phyloP scores from a whole-genome alignment of 1,140 invertebrate genomes.

The Neodiprion lecontei region DNA sequence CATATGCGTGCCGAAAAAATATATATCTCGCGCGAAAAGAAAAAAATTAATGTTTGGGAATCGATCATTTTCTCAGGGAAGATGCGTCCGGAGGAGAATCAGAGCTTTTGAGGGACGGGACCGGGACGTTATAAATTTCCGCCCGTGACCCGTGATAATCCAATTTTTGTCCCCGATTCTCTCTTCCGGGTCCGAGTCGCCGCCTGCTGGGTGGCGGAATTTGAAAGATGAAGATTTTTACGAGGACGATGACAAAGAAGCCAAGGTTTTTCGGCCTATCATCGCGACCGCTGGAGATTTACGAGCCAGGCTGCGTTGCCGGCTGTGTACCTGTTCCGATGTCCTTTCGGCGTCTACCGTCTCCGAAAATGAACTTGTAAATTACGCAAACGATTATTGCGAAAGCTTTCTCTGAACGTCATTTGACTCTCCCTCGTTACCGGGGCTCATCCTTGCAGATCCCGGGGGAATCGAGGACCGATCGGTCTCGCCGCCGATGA shows the following conservation, averaged over 20 bases:
- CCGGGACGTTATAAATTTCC: too few relatives aligned
- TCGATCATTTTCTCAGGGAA: background rate
- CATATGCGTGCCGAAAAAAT: too few relatives aligned
- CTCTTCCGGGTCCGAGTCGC: background rate
- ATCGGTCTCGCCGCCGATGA: background rate
- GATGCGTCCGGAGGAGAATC: background rate
- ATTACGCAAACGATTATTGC: constrained; percentile 7
- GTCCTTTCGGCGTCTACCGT: background rate
- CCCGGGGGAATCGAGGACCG: background rate
- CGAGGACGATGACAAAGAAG: background rate
- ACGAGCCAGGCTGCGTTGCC: background rate
- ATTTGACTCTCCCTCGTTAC: background rate
- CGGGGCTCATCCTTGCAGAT: background rate
- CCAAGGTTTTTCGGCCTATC: background rate
- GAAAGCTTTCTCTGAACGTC: background rate
- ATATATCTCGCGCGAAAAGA: background rate
- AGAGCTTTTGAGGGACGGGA: background rate
- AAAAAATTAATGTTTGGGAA: background rate
- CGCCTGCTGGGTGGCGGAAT: background rate
- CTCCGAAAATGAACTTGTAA: background rate
- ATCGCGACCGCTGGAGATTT: background rate
- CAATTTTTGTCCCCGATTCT: background rate
- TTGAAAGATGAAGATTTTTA: background rate
- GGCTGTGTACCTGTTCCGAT: too few relatives aligned
- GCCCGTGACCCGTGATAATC: background rate